These are phyloP conservation scores for Scaptomyza reducta DNA, from an alignment of 2,888 invertebrate species.

Conservation along the genomic window DNA sequence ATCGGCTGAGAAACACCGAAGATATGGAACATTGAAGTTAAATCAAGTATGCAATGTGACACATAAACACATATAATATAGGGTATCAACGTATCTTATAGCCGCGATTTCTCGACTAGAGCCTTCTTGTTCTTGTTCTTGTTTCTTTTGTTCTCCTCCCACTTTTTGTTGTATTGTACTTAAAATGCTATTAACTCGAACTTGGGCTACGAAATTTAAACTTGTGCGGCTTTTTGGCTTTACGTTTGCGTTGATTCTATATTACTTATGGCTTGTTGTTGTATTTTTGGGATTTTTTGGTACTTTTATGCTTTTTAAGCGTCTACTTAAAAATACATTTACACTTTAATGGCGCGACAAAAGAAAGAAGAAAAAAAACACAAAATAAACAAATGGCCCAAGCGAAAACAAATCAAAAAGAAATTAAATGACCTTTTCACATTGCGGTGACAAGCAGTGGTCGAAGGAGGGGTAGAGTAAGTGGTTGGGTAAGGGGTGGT, in stretches of 20 bases:
- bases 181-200: slow-evolving; percentile 77
- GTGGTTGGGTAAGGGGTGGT: not conserved
- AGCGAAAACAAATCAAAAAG: slow-evolving; percentile 72
- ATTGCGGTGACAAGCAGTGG: not conserved
- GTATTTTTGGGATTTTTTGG: slow-evolving; percentile 6
- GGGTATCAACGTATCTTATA: too few relatives aligned
- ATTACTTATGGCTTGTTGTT: slow-evolving; percentile 43
- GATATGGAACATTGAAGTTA: too few relatives aligned
- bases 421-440: slow-evolving; percentile 78
- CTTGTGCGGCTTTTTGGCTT: slow-evolving; percentile 75
- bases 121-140: not conserved
- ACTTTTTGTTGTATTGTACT: slow-evolving; percentile 56
- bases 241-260: slow-evolving; percentile 57
- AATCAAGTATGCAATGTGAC: too few relatives aligned
- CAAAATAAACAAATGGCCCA: slow-evolving; percentile 11
- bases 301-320: slow-evolving; percentile 35
- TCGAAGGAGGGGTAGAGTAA: not conserved
- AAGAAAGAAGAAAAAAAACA: slow-evolving; percentile 9
- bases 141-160: not conserved
- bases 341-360: slow-evolving; percentile 73
- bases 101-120: too few relatives aligned
- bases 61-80: too few relatives aligned
- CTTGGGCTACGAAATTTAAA: slow-evolving; percentile 56
- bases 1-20: too few relatives aligned
- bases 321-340: slow-evolving; percentile 78